Conservation (phyloP, 2,113 vertebrate species). For the Petromus typicus region DNA sequence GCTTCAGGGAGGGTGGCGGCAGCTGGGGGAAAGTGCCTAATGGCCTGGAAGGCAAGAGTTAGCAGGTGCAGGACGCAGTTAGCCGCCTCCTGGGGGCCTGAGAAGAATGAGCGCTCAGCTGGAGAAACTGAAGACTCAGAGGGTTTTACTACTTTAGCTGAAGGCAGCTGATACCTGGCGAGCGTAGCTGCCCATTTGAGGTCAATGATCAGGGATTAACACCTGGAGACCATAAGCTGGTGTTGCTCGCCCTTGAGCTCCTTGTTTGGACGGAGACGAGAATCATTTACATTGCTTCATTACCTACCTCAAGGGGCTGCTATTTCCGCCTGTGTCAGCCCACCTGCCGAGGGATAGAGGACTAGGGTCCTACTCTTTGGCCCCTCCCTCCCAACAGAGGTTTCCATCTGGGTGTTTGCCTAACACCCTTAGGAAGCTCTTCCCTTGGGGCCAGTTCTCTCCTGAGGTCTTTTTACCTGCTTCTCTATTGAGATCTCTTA, state of each 20-base stretch:
- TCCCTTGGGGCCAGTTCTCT: not conserved
- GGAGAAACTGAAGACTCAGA: constrained; percentile 54
- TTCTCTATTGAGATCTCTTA: constrained; percentile 35
- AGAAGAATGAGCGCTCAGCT: not conserved
- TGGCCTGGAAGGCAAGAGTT: constrained; percentile 53
- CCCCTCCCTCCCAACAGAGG: not conserved
- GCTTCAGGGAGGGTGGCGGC: not conserved
- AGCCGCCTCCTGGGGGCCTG: not conserved
- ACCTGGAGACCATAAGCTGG: not conserved
- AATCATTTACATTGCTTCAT: not conserved
- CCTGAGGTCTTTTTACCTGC: not conserved
- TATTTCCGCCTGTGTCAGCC: not conserved
- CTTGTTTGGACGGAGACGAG: constrained; percentile 15
- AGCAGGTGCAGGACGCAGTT: constrained; percentile 21
- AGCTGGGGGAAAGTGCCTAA: constrained; percentile 43
- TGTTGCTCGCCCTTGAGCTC: not conserved
- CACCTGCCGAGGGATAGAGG: not conserved
- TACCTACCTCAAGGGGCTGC: not conserved
- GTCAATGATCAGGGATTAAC: not conserved
- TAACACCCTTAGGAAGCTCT: not conserved
- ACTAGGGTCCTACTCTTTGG: not conserved
- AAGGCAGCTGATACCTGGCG: not conserved
- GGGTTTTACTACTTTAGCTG: not conserved
- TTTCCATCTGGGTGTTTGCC: not conserved
- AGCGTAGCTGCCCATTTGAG: not conserved